Conservation (phyloP, 2,113 vertebrate species). For the Ramphastos sulfuratus region DNA sequence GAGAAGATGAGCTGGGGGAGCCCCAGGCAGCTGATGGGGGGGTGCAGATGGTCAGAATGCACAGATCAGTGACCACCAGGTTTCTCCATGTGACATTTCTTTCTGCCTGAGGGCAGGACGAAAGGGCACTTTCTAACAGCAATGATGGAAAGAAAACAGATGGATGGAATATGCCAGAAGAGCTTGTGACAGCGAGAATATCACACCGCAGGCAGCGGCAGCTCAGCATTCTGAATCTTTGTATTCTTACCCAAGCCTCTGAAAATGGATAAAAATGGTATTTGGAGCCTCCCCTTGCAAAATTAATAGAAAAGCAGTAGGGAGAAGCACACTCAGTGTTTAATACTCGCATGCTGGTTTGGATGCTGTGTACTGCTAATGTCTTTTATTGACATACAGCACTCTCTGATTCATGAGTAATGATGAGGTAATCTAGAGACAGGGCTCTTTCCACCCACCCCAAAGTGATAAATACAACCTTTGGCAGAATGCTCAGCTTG, state of each 20-base stretch:
- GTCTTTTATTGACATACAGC: neutral
- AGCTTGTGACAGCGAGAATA: neutral
- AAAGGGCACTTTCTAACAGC: slow-evolving; percentile 8
- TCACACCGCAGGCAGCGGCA: neutral
- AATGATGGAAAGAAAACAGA: neutral
- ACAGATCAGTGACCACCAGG: neutral
- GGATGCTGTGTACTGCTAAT: neutral
- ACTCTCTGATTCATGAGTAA: neutral
- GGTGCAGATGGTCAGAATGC: slow-evolving; percentile 1
- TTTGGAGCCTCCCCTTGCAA: neutral
- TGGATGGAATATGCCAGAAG: neutral
- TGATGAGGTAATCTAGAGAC: slow-evolving; percentile 2
- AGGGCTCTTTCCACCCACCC: neutral
- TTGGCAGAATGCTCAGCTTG: slow-evolving; percentile 49
- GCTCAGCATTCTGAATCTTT: neutral
- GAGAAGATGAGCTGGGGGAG: neutral
- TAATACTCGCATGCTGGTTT: neutral
- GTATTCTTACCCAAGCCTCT: neutral
- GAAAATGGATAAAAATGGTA: neutral
- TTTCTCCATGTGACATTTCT: neutral
- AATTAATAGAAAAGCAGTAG: neutral
- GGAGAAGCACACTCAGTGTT: neutral
- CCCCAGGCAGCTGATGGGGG: neutral
- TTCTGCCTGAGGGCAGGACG: slow-evolving; percentile 3
- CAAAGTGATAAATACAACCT: neutral